Evolutionary conservation across 2,888 invertebrate species (phyloP), one percentile per base, ranked within the genome.

Genomic region (Endomychus coccineus): DNA sequence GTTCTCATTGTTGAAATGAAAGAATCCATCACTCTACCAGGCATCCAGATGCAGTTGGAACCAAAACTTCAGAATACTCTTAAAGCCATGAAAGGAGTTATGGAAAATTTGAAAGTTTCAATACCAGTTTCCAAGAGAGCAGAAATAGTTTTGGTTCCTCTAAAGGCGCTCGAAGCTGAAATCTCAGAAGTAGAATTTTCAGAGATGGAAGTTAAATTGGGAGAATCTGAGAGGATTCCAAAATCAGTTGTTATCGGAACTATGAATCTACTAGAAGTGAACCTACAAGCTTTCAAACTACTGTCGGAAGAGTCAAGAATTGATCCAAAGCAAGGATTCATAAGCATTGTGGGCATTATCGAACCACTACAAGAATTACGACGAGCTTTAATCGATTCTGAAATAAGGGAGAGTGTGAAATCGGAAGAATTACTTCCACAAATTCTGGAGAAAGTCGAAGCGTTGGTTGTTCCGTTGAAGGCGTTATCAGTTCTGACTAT

Each of bases 371-470:
- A 19, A 15, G 7, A 14, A 17, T 19, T 36, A 17, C 30, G 24
- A 27, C 19, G 21, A 21, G 32, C 31, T 2, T 16, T 37, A 15
- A 12, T 19, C 12, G 21, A 17, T 5, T 31, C 31, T 9, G 32
- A 37, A 22, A n/a, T 14, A 14, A 9, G 11, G 3, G 16, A 31
- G n/a, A 21, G 12, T 6, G 27, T 31, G 4, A 14, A 24, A 13
- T 10, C 27, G 21, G 15, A 13, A 7, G 31, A 1, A 14, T 12
- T 37, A 2, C 11, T 11, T 9, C 6, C 7, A 10, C 22, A 27
- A 29, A 16, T 24, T n/a, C 30, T 23, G 2, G 36, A 36, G n/a
- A 36, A 17, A 16, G 22, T 36, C 9, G 12, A 19, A 13, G 12
- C 14, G 2, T 12, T 36, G 1, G 16, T 16, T 2, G 21, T 14